phyloP scores from a whole-genome alignment of 1,140 invertebrate genomes.

The fruit fly (Drosophila melanogaster) region Release_6_plus_ISO1_MT NT_037436.4:16402501-16403000 shows the following conservation, averaged over 20 bases:
- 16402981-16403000: constrained; percentile 84
- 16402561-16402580: constrained; percentile 35
- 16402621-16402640: constrained; percentile 68
- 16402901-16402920: constrained; percentile 62
- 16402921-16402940: constrained; percentile 43
- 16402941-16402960: constrained; percentile 46
- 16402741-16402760: constrained; percentile 34
- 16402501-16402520: constrained; percentile 40
- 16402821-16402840: constrained; percentile 84
- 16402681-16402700: constrained; percentile 33
- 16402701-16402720: constrained; percentile 60
- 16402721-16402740: constrained; percentile 49
- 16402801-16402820: constrained; percentile 76
- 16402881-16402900: constrained; percentile 43
- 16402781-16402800: constrained; percentile 59
- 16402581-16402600: constrained; percentile 55
- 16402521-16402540: constrained; percentile 17
- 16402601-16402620: constrained; percentile 61
- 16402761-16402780: constrained; percentile 63
- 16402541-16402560: constrained; percentile 47
- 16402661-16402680: constrained; percentile 58
- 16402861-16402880: constrained; percentile 68
- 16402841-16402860: constrained; percentile 84
- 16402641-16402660: constrained; percentile 79
- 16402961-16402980: constrained; percentile 63